phyloP scores from a whole-genome alignment of 2,888 invertebrate species.

The Scaptomyza flava region DNA sequence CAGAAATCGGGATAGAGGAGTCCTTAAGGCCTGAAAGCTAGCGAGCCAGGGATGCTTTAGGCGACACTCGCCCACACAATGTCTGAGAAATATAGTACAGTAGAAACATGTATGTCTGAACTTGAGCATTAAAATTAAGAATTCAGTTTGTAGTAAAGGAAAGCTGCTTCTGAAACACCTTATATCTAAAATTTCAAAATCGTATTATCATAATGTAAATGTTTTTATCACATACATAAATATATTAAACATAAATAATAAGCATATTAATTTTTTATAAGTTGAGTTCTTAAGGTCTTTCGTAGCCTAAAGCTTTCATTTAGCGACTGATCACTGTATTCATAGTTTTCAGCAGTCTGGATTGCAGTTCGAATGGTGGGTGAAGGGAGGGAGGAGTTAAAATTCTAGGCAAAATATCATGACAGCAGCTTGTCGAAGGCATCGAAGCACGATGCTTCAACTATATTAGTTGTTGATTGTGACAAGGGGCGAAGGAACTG shows the following conservation, averaged over 20 bases:
- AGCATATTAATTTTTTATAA: too few species aligned
- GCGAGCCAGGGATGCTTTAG: conserved; percentile 15
- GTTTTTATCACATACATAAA: too few species aligned
- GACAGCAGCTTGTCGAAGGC: conserved; percentile 70
- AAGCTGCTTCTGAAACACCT: too few species aligned
- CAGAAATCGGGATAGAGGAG: not conserved
- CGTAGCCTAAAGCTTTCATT: not conserved
- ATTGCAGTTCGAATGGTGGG: conserved; percentile 15
- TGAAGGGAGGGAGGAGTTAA: conserved; percentile 5
- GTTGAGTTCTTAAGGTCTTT: not conserved
- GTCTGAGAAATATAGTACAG: not conserved
- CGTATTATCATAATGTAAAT: too few species aligned
- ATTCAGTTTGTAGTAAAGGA: too few species aligned
- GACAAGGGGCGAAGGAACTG: not conserved
- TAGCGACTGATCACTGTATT: conserved; percentile 8
- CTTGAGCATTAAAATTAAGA: too few species aligned
- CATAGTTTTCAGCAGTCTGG: conserved; percentile 14
- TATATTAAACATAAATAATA: too few species aligned
- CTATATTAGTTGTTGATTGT: conserved; percentile 62
- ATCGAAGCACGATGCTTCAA: conserved; percentile 65
- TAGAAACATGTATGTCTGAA: not conserved
- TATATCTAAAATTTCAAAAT: too few species aligned
- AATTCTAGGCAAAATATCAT: conserved; percentile 46
- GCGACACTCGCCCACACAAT: conserved; percentile 40
- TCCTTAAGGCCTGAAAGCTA: conserved; percentile 4